phyloP scores from a whole-genome alignment of 2,888 invertebrate genomes.

The Scaptomyza caliginosa region DNA sequence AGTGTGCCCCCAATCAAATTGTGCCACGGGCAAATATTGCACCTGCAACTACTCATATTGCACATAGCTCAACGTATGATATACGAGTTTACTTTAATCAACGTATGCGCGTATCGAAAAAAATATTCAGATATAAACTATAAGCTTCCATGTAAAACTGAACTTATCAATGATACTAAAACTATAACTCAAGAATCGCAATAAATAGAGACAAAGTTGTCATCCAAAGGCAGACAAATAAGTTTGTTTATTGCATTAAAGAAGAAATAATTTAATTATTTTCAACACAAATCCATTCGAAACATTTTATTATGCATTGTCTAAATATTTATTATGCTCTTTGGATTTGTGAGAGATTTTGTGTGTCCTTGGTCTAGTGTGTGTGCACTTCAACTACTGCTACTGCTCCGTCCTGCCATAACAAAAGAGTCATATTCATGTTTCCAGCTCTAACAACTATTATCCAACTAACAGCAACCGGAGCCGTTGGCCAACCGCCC shows the following conservation, averaged over 20 bases:
- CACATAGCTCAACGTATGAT: conserved; percentile 1
- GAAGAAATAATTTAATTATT: conserved; percentile 6
- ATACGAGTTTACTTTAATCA: conserved; percentile 11
- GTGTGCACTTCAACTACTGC: conserved; percentile 29
- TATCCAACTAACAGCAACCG: conserved; percentile 33
- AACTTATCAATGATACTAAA: no score
- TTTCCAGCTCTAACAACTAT: conserved; percentile 36
- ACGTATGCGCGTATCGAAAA: neutral
- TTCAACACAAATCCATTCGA: conserved; percentile 10
- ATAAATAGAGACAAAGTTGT: neutral
- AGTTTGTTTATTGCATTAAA: neutral
- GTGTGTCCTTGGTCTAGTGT: neutral
- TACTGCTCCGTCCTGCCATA: conserved; percentile 13
- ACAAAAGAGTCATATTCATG: conserved; percentile 39
- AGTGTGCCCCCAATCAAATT: conserved; percentile 36
- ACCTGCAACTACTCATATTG: conserved; percentile 5
- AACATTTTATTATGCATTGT: conserved; percentile 11
- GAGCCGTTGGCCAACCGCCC: neutral
- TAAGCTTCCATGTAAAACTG: no score
- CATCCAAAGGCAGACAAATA: conserved; percentile 4
- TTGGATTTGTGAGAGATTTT: conserved; percentile 1
- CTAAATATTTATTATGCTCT: conserved; percentile 19
- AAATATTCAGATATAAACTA: neutral
- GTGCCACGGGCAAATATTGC: conserved; percentile 17
- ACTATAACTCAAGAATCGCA: neutral